These are phyloP conservation scores for Brachionus manjavacas DNA, from an alignment of 1,140 invertebrate genomes.

Conservation along the genomic window DNA sequence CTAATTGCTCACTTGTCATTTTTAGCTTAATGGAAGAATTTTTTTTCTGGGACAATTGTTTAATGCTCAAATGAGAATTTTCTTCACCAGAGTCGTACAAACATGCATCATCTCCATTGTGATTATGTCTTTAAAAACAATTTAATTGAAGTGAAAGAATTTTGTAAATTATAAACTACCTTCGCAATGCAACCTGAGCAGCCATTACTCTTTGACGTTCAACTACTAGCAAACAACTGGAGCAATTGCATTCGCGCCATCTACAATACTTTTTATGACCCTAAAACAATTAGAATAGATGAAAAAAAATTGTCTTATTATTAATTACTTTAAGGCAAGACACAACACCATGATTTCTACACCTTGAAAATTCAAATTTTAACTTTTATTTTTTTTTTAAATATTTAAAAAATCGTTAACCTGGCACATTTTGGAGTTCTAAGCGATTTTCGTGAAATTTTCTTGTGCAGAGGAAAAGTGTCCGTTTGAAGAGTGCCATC, in stretches of 20 bases:
- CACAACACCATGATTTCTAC: conserved; percentile 88
- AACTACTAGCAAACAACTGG: conserved; percentile 90
- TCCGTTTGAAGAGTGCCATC: background rate
- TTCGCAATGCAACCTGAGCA: conserved; percentile 70
- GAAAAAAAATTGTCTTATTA: conserved; percentile 53
- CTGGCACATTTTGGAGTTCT: conserved; percentile 86
- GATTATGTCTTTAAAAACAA: conserved; percentile 7
- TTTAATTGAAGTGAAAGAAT: background rate
- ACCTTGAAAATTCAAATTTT: conserved; percentile 59
- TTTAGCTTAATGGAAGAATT: background rate
- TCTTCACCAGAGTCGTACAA: background rate
- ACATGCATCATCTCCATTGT: background rate
- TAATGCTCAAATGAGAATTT: background rate
- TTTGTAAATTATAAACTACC: conserved; percentile 41
- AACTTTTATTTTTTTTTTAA: background rate
- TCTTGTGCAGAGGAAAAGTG: background rate
- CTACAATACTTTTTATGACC: conserved; percentile 79
- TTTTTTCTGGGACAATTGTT: background rate
- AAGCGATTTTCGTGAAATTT: conserved; percentile 43
- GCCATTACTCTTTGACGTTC: conserved; percentile 94
- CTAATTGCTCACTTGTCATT: background rate
- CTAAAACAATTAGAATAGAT: conserved; percentile 41
- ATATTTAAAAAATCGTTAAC: background rate
- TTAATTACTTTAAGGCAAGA: conserved; percentile 66
- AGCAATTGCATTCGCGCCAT: conserved; percentile 71